Evolutionary conservation across 2,797 vertebrate species (phyloP).

Genomic region (Cyprinodon diabolis): DNA sequence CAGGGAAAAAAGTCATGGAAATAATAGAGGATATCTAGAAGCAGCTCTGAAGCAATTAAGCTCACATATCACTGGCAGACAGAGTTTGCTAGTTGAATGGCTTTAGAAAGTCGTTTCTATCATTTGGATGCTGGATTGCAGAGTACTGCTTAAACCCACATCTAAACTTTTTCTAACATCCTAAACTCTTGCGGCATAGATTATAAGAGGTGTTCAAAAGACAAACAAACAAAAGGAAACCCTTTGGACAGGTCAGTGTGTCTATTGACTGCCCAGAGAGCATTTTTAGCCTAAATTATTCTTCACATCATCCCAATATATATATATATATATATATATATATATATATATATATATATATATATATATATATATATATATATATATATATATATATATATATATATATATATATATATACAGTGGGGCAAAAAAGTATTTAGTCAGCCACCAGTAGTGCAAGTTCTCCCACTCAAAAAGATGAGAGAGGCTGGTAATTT

Average conservation of each 20-base stretch:
- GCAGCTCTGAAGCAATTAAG: slow-evolving; percentile 14
- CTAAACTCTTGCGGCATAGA: background rate
- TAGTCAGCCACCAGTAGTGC: too few relatives aligned
- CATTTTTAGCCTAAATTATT: background rate
- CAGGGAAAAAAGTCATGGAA: background rate
- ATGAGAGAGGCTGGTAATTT: too few relatives aligned
- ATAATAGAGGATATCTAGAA: background rate
- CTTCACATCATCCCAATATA: too few relatives aligned
- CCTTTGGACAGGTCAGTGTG: background rate
- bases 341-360: too few relatives aligned
- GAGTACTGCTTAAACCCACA: background rate
- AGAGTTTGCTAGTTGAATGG: background rate
- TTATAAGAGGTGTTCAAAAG: background rate
- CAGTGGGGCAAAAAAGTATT: too few relatives aligned
- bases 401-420: too few relatives aligned
- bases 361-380: too few relatives aligned
- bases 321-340: too few relatives aligned
- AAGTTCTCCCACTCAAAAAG: too few relatives aligned
- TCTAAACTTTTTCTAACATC: slow-evolving; percentile 2
- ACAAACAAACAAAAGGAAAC: background rate
- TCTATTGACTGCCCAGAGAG: background rate
- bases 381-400: too few relatives aligned
- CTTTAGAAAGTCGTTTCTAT: slow-evolving; percentile 1
- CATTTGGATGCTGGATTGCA: background rate
- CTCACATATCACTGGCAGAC: slow-evolving; percentile 7